Evolutionary conservation across 2,113 vertebrate species (phyloP).

Genomic region (Ailuropoda melanoleuca): DNA sequence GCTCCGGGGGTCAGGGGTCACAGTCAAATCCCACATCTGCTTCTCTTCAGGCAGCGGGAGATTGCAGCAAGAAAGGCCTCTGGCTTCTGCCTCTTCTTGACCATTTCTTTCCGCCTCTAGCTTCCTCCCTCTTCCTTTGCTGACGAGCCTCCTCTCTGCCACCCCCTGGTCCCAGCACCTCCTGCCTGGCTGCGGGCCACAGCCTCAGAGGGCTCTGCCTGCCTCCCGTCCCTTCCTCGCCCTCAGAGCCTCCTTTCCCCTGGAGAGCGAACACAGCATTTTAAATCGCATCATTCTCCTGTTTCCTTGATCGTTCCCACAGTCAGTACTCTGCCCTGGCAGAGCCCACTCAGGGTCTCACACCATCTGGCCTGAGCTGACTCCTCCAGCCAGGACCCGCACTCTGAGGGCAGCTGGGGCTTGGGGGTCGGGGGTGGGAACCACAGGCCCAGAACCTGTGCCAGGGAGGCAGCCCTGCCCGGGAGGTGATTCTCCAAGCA

Average conservation of each 20-base stretch:
- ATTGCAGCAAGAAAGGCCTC: neutral
- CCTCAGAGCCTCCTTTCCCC: neutral
- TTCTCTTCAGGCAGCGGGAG: neutral
- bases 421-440: fast-evolving
- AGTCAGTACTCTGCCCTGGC: fast-evolving
- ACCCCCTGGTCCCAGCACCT: no score
- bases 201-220: neutral
- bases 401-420: neutral
- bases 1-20: neutral
- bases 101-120: neutral
- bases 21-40: neutral
- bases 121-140: neutral
- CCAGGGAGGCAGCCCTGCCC: neutral
- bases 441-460: neutral
- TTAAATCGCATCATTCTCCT: neutral
- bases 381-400: neutral
- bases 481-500: no score
- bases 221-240: no score
- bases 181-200: neutral
- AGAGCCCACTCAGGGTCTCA: no score
- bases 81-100: fast-evolving
- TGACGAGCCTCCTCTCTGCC: fast-evolving
- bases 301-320: neutral
- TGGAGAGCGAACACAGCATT: neutral
- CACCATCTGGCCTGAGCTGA: neutral